Evolutionary conservation across 2,888 invertebrate genomes (phyloP), one percentile per base, ranked within the genome.

Genomic region (Zhuqinia jingwanae): DNA sequence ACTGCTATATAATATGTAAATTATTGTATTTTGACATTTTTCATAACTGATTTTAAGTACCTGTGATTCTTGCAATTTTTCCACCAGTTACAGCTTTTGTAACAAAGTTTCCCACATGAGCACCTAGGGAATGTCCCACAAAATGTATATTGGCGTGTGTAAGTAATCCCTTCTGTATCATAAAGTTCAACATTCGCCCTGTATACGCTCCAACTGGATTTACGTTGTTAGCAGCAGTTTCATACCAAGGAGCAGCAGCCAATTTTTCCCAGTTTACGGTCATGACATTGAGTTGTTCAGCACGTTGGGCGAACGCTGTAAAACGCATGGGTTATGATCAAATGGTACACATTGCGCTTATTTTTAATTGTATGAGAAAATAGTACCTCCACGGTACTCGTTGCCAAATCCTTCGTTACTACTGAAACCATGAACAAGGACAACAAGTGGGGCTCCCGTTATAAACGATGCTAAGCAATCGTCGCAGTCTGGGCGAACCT

Each of bases 221-320:
- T 0, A 95, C 95, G 92, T 95, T 95, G 90, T 94, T 93, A 0
- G 93, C 92, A 0, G 93, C 93, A 0, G 94, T 94, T 90, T 94
- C 92, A 92, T 95, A 95, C 95, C 95, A 95, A 0, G 95, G 95
- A 0, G 95, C 95, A 0, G 94, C 95, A 89, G 94, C 94, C 65
- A 95, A 92, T 8, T 93, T 92, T 1, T 92, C 93, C 10, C 95
- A 94, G 91, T 95, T 94, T 76, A 95, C 92, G 91, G 95, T 93
- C 47, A 95, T 94, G 1, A 95, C 92, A 91, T 95, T 95, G 15
- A 73, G 27, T 42, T 93, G 93, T 89, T 94, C 94, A 13, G 81
- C 27, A 13, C 70, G 70, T n/a, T 11, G 6, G 6, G 45, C 22
- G 8, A 81, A 45, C 2, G 58, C 81, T 81, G 11, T 22, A 36